A percentile compares a stretch with the other conserved stretches of the same genome.
phyloP scores from a whole-genome alignment of 2,113 vertebrate genomes.

The Synodontis membranacea region DNA sequence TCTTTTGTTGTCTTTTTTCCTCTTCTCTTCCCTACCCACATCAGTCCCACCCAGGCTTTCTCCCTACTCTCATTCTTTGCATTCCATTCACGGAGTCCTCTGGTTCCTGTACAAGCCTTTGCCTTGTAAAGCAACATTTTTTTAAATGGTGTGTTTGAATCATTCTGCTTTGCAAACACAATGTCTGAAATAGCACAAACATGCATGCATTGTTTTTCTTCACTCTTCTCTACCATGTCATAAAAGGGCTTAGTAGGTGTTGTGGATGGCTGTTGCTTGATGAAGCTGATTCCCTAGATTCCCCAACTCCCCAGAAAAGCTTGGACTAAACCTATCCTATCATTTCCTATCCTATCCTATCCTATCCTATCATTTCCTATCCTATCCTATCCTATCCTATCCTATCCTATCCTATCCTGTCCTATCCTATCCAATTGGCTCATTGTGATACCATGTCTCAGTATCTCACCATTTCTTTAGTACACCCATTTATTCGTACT shows the following conservation, averaged over 20 bases:
- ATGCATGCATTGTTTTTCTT: neutral
- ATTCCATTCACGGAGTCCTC: constrained; percentile 56
- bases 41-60: constrained; percentile 41
- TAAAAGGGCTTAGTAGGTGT: constrained; percentile 26
- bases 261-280: neutral
- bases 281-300: no score
- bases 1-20: constrained; percentile 43
- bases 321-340: neutral
- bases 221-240: constrained; percentile 46
- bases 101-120: constrained; percentile 39
- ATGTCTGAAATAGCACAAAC: constrained; percentile 19
- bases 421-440: no score
- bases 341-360: no score
- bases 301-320: neutral
- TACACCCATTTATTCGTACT: neutral
- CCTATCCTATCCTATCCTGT: no score
- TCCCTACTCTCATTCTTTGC: constrained; percentile 46
- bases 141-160: constrained; percentile 62
- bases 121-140: constrained; percentile 57
- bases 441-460: neutral
- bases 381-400: no score
- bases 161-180: constrained; percentile 5
- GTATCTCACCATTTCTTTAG: neutral
- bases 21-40: constrained; percentile 43
- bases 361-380: no score